Conservation (phyloP, 2,888 invertebrate species). For the Bombyx huttoni region DNA sequence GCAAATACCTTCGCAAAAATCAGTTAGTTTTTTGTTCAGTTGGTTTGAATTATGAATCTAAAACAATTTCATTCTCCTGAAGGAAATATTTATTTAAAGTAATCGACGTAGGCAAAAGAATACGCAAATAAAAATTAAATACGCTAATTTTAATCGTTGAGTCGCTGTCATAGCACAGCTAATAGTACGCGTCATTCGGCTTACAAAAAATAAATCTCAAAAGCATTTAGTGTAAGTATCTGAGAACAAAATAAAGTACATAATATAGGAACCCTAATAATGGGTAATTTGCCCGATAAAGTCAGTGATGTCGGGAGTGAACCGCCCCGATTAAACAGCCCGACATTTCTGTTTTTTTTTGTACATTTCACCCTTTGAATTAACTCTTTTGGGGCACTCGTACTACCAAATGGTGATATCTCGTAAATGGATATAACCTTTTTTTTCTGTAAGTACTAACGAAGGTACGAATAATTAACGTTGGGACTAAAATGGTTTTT, state of each 20-base stretch:
- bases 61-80: too few relatives aligned
- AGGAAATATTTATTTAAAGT: too few relatives aligned
- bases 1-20: too few relatives aligned
- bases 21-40: too few relatives aligned
- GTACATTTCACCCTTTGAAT: slow-evolving; percentile 5
- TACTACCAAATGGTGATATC: neutral
- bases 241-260: slow-evolving; percentile 12
- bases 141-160: neutral
- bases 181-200: neutral
- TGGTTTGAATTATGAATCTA: too few relatives aligned
- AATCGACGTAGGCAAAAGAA: too few relatives aligned
- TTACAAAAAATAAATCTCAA: neutral
- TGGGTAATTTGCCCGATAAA: slow-evolving; percentile 16
- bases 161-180: neutral
- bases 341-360: slow-evolving; percentile 16
- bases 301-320: slow-evolving; percentile 6
- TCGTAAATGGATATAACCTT: neutral
- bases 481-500: slow-evolving; percentile 27
- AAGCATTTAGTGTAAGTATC: slow-evolving; percentile 4
- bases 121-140: too few relatives aligned
- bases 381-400: neutral
- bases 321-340: slow-evolving; percentile 14
- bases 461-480: slow-evolving; percentile 23
- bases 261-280: slow-evolving; percentile 12
- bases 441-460: neutral